Conservation (phyloP, 2,797 vertebrate genomes). For the Knipowitschia caucasica region DNA sequence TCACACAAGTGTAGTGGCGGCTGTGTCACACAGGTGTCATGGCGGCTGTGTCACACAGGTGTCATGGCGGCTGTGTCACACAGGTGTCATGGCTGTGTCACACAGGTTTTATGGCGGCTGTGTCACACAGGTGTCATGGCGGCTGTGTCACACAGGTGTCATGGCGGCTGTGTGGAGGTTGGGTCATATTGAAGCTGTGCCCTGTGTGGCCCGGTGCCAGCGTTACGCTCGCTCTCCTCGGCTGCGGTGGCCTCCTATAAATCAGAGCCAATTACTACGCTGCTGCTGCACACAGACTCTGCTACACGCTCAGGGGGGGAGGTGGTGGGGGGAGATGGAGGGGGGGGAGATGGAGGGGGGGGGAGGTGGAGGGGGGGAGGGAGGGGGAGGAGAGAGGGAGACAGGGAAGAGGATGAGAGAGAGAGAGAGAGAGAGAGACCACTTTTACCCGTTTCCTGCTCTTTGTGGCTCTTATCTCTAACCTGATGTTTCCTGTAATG, state of each 20-base stretch:
- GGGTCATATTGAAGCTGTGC: constrained; percentile 61
- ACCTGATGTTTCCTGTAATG: neutral
- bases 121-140: constrained; percentile 22
- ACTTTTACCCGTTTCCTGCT: constrained; percentile 28
- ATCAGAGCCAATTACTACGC: constrained; percentile 71
- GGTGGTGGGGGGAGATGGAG: constrained; percentile 24
- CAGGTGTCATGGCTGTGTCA: too few relatives aligned
- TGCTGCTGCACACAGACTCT: constrained; percentile 50
- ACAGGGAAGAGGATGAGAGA: neutral
- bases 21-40: too few relatives aligned
- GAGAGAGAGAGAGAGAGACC: neutral
- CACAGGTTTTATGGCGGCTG: constrained; percentile 34
- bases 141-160: constrained; percentile 16
- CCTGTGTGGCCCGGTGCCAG: constrained; percentile 58
- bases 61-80: too few relatives aligned
- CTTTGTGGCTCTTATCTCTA: constrained; percentile 3
- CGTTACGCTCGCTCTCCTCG: constrained; percentile 52
- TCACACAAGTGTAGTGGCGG: too few relatives aligned
- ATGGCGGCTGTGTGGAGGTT: constrained; percentile 24
- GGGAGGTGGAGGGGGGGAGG: neutral
- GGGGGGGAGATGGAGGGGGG: constrained; percentile 18
- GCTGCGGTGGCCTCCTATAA: constrained; percentile 66
- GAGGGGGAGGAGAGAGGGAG: neutral
- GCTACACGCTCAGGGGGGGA: constrained; percentile 41
- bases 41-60: too few relatives aligned